Percentiles rank a stretch among this genome's conserved stretches.
These are phyloP conservation scores for Turdus rufiventris DNA, from an alignment of 2,113 vertebrate genomes.

Conservation along the genomic window DNA sequence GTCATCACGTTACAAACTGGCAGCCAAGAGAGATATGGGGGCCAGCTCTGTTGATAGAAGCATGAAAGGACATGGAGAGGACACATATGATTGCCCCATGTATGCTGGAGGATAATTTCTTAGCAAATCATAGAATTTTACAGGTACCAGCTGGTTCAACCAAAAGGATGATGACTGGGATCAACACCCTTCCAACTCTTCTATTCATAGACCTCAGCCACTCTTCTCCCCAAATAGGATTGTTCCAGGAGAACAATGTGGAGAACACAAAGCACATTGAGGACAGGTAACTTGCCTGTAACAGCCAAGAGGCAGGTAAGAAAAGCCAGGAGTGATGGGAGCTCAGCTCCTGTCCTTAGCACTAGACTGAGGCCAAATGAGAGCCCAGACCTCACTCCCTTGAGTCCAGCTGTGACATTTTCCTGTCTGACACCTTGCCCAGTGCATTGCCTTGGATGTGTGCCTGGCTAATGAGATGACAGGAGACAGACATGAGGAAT, in stretches of 20 bases:
- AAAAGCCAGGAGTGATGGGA: background rate
- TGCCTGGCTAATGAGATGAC: background rate
- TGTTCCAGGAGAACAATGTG: background rate
- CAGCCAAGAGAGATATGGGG: background rate
- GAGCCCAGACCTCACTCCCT: background rate
- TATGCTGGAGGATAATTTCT: background rate
- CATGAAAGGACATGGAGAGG: background rate
- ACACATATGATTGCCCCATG: background rate
- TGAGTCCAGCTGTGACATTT: background rate
- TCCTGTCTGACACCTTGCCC: background rate
- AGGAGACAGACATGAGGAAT: constrained; percentile 28
- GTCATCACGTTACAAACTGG: background rate
- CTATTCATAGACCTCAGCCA: background rate
- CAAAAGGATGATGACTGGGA: background rate
- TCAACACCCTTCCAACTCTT: background rate
- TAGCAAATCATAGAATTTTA: background rate
- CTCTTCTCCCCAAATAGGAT: background rate
- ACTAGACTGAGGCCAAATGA: background rate
- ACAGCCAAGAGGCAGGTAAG: background rate
- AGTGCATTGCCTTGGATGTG: background rate
- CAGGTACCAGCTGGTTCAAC: background rate
- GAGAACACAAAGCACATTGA: background rate
- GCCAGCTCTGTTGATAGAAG: background rate
- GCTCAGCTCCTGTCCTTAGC: background rate
- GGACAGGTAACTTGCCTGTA: background rate